Evolutionary conservation across 2,888 invertebrate genomes (phyloP).

Genomic region (Sarcophaga subvicina): DNA sequence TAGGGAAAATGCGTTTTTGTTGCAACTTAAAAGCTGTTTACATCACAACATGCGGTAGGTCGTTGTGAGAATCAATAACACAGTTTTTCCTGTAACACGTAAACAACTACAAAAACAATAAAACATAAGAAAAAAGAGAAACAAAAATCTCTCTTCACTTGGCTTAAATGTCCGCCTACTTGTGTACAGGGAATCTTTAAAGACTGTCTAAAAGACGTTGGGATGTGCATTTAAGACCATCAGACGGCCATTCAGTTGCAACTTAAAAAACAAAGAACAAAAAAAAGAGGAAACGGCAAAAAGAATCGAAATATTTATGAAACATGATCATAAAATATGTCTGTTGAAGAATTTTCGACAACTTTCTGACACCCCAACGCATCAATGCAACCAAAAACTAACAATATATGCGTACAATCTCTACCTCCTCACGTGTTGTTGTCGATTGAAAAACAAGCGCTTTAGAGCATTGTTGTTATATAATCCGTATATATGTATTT

Average conservation of each 20-base stretch:
- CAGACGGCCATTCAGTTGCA: not conserved
- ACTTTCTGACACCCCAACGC: conserved; percentile 59
- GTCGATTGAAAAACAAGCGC: not conserved
- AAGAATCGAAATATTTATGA: conserved; percentile 21
- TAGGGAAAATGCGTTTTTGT: too few relatives aligned
- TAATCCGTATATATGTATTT: conserved; percentile 69
- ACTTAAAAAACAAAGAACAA: not conserved
- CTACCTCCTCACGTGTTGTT: not conserved
- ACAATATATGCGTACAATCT: conserved; percentile 7
- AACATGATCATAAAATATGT: conserved; percentile 65
- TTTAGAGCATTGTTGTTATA: conserved; percentile 64
- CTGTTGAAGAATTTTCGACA: conserved; percentile 63
- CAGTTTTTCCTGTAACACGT: conserved; percentile 61
- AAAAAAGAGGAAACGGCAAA: not conserved
- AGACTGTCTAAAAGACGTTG: not conserved
- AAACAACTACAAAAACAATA: conserved; percentile 18
- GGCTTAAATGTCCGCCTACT: conserved; percentile 65
- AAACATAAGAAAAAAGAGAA: conserved; percentile 34
- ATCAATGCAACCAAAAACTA: conserved; percentile 33
- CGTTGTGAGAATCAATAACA: conserved; percentile 66
- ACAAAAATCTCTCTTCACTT: conserved; percentile 50
- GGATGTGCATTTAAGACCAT: not conserved
- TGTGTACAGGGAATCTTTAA: conserved; percentile 15
- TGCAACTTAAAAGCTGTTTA: conserved; percentile 3
- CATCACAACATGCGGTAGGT: conserved; percentile 69